A percentile compares a stretch with the other conserved stretches of the same genome.
phyloP scores from a whole-genome alignment of 2,797 vertebrate species.

The Channa striata region DNA sequence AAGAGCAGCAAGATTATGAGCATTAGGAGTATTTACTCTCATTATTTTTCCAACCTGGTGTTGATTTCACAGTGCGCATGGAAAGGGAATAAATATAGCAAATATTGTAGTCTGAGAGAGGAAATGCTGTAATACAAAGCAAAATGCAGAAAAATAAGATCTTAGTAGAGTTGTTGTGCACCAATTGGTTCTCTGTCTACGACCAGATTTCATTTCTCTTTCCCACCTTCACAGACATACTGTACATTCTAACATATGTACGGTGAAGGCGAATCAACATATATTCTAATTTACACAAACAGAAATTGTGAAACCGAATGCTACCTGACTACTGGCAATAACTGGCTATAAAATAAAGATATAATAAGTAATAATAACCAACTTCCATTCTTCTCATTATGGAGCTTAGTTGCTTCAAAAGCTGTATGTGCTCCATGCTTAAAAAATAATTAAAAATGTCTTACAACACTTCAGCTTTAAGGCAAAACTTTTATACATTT shows the following conservation, averaged over 20 bases:
- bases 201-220: slow-evolving; percentile 48
- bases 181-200: slow-evolving; percentile 28
- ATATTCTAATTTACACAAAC: slow-evolving; percentile 21
- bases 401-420: no score
- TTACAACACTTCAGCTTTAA: no score
- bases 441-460: neutral
- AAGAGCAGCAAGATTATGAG: slow-evolving; percentile 29
- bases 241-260: slow-evolving; percentile 59
- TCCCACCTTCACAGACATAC: slow-evolving; percentile 63
- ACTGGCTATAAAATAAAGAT: no score
- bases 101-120: slow-evolving; percentile 9
- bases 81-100: slow-evolving; percentile 3
- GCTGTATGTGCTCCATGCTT: neutral
- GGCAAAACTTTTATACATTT: no score
- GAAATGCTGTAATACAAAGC: slow-evolving; percentile 16
- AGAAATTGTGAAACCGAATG: neutral
- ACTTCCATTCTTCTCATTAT: no score
- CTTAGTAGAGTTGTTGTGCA: slow-evolving; percentile 33
- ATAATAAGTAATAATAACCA: no score
- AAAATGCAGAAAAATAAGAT: slow-evolving; percentile 54
- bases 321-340: no score
- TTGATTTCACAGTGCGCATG: neutral
- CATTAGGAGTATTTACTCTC: neutral
- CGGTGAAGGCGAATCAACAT: slow-evolving; percentile 28
- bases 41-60: slow-evolving; percentile 6